Percentiles rank a stretch among this genome's conserved stretches.
phyloP scores from a whole-genome alignment of 2,888 invertebrate genomes.

The Scelioninae gen. 2 region DNA sequence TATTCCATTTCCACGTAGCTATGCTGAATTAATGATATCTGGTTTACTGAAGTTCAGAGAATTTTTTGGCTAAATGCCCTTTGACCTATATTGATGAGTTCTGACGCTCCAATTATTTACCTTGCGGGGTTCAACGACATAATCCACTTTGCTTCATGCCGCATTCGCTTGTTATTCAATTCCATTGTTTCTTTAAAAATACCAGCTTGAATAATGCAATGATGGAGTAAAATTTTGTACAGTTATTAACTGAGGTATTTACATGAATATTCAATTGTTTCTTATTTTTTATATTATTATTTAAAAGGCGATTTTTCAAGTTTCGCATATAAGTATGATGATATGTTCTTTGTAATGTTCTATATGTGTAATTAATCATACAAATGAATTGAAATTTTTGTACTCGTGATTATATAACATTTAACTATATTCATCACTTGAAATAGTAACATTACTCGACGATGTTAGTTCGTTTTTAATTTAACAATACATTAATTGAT shows the following conservation, averaged over 20 bases:
- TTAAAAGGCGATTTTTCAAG: background rate
- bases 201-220: constrained; percentile 16
- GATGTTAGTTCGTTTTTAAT: too few relatives aligned
- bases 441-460: constrained; percentile 17
- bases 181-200: constrained; percentile 24
- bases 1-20: too few relatives aligned
- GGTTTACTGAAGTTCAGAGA: too few relatives aligned
- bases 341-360: constrained; percentile 10
- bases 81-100: constrained; percentile 31
- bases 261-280: background rate
- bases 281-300: constrained; percentile 1
- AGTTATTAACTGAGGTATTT: constrained; percentile 8
- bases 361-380: background rate
- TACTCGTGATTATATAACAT: background rate
- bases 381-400: background rate
- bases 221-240: constrained; percentile 7
- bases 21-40: too few relatives aligned
- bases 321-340: constrained; percentile 6
- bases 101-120: constrained; percentile 35
- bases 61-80: background rate
- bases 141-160: constrained; percentile 16
- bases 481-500: too few relatives aligned
- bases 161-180: constrained; percentile 26
- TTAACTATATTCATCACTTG: constrained; percentile 34
- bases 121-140: constrained; percentile 10